Evolutionary conservation across 1,140 invertebrate genomes (phyloP).

Genomic region (Drosophila biarmipes): DNA sequence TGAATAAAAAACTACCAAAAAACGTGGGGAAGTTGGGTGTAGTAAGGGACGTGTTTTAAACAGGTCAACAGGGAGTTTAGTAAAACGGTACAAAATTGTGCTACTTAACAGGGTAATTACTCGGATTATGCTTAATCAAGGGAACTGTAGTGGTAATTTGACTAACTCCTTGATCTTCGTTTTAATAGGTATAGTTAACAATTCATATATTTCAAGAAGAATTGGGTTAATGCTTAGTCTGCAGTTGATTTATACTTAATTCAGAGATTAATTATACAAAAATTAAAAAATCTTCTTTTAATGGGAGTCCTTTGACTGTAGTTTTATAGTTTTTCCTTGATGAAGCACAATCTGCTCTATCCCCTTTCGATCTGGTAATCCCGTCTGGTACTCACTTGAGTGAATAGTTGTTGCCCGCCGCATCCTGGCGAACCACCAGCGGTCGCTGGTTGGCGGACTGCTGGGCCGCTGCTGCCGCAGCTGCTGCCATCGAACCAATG

Average conservation of each 20-base stretch:
- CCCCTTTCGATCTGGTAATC: rapidly evolving
- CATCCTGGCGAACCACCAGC: constrained; percentile 89
- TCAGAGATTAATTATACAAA: too few relatives aligned
- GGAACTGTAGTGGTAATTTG: neutral
- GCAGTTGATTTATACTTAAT: too few relatives aligned
- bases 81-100: constrained; percentile 25
- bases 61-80: constrained; percentile 39
- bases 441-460: constrained; percentile 85
- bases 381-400: constrained; percentile 86
- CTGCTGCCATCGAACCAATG: constrained; percentile 72
- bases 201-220: too few relatives aligned
- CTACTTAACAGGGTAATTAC: constrained; percentile 12
- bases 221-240: too few relatives aligned
- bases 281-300: too few relatives aligned
- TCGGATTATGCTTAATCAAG: neutral
- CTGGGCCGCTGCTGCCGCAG: constrained; percentile 69
- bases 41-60: constrained; percentile 5
- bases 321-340: neutral
- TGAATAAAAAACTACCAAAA: constrained; percentile 33
- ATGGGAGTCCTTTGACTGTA: too few relatives aligned
- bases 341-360: neutral
- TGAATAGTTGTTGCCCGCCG: constrained; percentile 85
- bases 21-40: constrained; percentile 11
- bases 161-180: too few relatives aligned
- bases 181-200: too few relatives aligned